Evolutionary conservation across 2,888 invertebrate species (phyloP), one percentile per base, ranked within the genome.

Genomic region (Volucella bombylans): DNA sequence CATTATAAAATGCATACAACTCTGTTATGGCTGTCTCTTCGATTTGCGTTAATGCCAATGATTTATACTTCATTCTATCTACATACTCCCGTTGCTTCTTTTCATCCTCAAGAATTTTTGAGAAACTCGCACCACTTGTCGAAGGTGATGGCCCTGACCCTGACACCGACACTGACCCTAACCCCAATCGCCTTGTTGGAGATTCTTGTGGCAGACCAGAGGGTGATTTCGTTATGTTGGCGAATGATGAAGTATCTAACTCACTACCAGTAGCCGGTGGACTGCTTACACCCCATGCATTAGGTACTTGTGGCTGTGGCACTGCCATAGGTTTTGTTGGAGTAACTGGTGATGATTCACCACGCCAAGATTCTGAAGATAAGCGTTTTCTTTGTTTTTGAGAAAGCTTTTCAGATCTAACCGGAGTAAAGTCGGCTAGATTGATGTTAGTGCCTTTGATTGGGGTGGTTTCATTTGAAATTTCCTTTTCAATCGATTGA

Each of bases 11-110:
- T 78, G 93, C 92, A 73, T 94, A 93, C 78, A 97, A 91, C 87
- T 97, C 96, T 82, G 95, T 94, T 87, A 97, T 96, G 0, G 97
- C 97, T 90, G 94, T 95, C 90, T 97, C 97, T 92, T 97, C 97
- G 87, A 96, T 96, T 94, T 97, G 96, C 14, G 96, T 96, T 87
- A 95, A 92, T 76, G 92, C 91, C 31, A 97, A 92, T 0, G 95
- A 94, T 90, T 97, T 97, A 8, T 95, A 94, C 89, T 94, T 94
- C 88, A 95, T 94, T 89, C 95, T 94, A 1, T 94, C 94, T 86
- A 94, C 93, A 88, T 95, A 95, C 86, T 95, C 95, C 83, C 94
- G 94, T 89, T 95, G 95, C 71, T 95, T 94, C 87, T 93, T 94
- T 90, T 97, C 96, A 87, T 95, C 95, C 12, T 94, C 94, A 67